A percentile compares a stretch with the other conserved stretches of the same genome.
phyloP scores from a whole-genome alignment of 2,797 vertebrate genomes.

The Rhyacichthys aspro region DNA sequence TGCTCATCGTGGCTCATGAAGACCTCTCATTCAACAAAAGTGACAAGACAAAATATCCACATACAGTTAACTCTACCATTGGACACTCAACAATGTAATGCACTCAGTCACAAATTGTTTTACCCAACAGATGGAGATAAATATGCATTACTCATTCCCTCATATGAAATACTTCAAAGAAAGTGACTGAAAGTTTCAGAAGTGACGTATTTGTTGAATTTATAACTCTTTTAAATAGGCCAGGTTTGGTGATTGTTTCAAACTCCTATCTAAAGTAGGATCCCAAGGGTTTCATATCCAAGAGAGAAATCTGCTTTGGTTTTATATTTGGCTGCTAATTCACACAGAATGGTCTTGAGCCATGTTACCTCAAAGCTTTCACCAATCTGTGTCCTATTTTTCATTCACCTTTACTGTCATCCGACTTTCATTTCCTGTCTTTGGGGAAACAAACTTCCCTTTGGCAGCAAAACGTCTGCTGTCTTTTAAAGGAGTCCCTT shows the following conservation, averaged over 20 bases:
- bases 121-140: too few species aligned
- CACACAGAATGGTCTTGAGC: conserved; percentile 58
- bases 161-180: too few species aligned
- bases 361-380: conserved; percentile 50
- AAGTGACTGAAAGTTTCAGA: conserved; percentile 8
- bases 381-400: conserved; percentile 68
- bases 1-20: conserved; percentile 4
- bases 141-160: too few species aligned
- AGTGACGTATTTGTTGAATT: conserved; percentile 4
- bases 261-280: conserved; percentile 13
- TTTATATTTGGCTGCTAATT: conserved; percentile 45
- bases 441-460: conserved; percentile 62
- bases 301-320: conserved; percentile 41
- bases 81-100: not conserved
- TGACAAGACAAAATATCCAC: not conserved
- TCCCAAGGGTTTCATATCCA: conserved; percentile 30
- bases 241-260: conserved; percentile 30
- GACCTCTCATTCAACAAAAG: not conserved
- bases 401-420: conserved; percentile 58
- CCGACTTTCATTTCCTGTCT: conserved; percentile 66
- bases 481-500: conserved; percentile 64
- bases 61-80: not conserved
- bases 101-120: not conserved
- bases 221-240: conserved; percentile 28
- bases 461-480: conserved; percentile 57